phyloP scores from a whole-genome alignment of 2,113 vertebrate genomes.

The Oreochromis spilurus region DNA sequence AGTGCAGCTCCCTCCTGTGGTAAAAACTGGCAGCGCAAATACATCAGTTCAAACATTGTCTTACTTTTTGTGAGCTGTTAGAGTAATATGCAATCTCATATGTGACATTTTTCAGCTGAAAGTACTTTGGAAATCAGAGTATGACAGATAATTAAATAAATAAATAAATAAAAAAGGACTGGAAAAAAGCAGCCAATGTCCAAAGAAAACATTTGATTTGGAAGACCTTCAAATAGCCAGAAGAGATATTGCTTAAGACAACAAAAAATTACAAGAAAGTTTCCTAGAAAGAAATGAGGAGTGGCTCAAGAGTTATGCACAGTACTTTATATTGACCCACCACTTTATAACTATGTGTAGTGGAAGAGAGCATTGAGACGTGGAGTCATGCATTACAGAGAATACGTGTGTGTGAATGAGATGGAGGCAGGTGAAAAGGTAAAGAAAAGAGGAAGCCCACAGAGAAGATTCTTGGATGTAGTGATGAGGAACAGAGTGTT shows the following conservation, averaged over 20 bases:
- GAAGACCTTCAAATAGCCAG: not conserved
- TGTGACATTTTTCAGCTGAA: not conserved
- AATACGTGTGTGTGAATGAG: no score
- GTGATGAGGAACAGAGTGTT: not conserved
- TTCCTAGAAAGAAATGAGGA: not conserved
- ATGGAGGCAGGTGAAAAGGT: no score
- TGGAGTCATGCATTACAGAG: no score
- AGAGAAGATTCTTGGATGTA: no score
- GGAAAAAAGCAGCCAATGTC: not conserved
- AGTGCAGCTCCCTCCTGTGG: conserved; percentile 56
- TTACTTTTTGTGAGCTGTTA: not conserved
- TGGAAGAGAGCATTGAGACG: no score
- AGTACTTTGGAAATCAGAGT: not conserved
- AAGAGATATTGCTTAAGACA: not conserved
- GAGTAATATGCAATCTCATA: not conserved
- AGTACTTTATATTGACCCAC: no score
- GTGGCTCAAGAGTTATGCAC: not conserved
- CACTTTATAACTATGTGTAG: no score
- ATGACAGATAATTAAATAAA: not conserved
- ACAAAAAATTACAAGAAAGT: not conserved
- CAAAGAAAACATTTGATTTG: not conserved
- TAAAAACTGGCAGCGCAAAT: not conserved
- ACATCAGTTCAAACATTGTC: not conserved
- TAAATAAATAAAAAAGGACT: not conserved
- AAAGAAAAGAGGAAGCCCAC: no score